phyloP scores from a whole-genome alignment of 2,797 vertebrate genomes.

The Hyperoplus lanceolatus region DNA sequence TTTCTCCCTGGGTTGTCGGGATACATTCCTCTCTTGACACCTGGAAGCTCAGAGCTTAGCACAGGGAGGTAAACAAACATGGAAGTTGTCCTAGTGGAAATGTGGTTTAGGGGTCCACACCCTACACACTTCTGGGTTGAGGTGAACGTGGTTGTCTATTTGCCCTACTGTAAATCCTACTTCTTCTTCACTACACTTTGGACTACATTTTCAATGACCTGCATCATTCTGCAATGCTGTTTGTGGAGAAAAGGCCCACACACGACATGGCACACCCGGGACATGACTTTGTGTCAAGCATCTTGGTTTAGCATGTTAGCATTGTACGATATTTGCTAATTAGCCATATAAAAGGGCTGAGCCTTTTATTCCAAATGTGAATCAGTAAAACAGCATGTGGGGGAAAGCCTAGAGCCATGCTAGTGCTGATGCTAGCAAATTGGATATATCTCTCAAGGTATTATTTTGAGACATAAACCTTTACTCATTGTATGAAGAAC shows the following conservation, averaged over 20 bases:
- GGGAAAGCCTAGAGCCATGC: too few relatives aligned
- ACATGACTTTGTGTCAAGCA: background rate
- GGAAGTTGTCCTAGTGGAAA: conserved; percentile 42
- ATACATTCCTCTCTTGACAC: conserved; percentile 77
- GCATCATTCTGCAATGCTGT: background rate
- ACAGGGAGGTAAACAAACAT: conserved; percentile 72
- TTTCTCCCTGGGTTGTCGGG: conserved; percentile 52
- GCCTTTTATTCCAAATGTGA: too few relatives aligned
- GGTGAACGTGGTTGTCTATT: conserved; percentile 11
- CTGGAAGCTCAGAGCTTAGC: conserved; percentile 73
- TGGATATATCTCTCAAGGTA: too few relatives aligned
- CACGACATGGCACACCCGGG: background rate
- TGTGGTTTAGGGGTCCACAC: conserved; percentile 37
- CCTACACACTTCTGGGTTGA: conserved; percentile 20
- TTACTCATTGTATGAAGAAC: too few relatives aligned
- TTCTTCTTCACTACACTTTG: background rate
- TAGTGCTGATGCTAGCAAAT: too few relatives aligned
- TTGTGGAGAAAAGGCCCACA: background rate
- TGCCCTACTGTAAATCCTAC: background rate
- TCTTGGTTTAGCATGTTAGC: background rate
- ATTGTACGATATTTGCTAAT: background rate
- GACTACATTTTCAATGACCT: background rate
- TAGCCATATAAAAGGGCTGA: background rate
- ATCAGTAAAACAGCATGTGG: too few relatives aligned
- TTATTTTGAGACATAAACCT: too few relatives aligned